Evolutionary conservation across 2,888 invertebrate genomes (phyloP), one percentile per base, ranked within the genome.

Genomic region (Hedychridium roseum): DNA sequence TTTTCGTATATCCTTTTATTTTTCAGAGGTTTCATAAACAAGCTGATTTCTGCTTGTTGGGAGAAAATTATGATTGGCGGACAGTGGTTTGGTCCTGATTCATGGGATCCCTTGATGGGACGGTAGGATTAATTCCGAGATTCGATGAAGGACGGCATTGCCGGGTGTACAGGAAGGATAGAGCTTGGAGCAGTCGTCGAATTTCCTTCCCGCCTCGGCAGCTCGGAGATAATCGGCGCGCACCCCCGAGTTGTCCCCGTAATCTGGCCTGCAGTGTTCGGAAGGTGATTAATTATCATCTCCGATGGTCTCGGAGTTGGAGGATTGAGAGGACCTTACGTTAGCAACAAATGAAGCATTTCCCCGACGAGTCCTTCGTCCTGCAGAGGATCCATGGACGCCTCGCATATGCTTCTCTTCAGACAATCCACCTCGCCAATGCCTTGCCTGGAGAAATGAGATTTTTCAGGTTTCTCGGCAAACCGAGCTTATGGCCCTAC

Each of bases 341-440:
- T 78, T 52, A 81, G 71, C 35, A 81, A 58, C 41, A 80, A 69
- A 61, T 81, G 78, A 32, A 81, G 59, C 36, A 81, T 68, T 60
- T 78, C 74, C 32, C 86, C 86, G 0, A 90, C 74, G 4, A 91
- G 76, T 47, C 86, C 87, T 63, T 87, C 85, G 69, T 85, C 83
- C 60, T 83, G 84, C 71, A 91, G 84, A 37, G 90, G 86, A 36
- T 84, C 81, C 54, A 85, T 83, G 0, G 91, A 87, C 3, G 88
- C 85, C 73, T 92, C 90, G 73, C 92, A 92, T 71, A 92, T 90
- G 57, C 87, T 84, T 63, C 88, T 84, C 43, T 91, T 81, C 64
- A 92, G 71, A 76, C 92, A 92, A 14, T 85, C 84, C 82, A 57
- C 83, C 80, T 88, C 89, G 55, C 86, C 83, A 57, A 83, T 82